A percentile compares a stretch with the other conserved stretches of the same genome.
phyloP scores from a whole-genome alignment of 2,113 vertebrate species.

The Apaloderma vittatum region DNA sequence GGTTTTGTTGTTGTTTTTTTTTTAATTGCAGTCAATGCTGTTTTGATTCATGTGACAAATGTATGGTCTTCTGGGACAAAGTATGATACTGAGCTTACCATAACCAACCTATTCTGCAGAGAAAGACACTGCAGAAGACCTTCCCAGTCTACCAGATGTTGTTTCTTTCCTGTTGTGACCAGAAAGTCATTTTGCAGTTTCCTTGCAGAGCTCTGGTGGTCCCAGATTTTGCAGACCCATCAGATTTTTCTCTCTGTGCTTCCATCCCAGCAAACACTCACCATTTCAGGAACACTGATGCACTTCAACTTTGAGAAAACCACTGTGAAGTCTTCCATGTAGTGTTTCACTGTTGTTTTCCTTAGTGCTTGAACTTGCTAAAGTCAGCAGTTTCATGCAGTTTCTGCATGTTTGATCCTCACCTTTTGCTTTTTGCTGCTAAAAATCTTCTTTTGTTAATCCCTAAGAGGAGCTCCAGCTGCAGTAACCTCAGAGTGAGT shows the following conservation, averaged over 20 bases:
- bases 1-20: not conserved
- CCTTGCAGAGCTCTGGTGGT: not conserved
- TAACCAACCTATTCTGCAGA: not conserved
- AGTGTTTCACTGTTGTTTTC: not conserved
- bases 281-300: not conserved
- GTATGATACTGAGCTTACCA: not conserved
- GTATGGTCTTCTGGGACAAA: not conserved
- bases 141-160: not conserved
- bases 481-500: not conserved
- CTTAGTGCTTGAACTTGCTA: not conserved
- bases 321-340: not conserved
- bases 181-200: not conserved
- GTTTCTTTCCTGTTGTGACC: not conserved
- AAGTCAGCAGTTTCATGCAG: not conserved
- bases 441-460: not conserved
- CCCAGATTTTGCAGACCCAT: not conserved
- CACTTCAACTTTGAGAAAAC: not conserved
- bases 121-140: not conserved
- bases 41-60: not conserved
- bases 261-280: not conserved
- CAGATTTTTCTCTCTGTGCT: not conserved
- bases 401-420: not conserved
- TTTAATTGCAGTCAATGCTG: not conserved
- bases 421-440: not conserved
- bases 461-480: not conserved